Evolutionary conservation across 2,113 vertebrate species (phyloP).

Genomic region (Crotalus viridis): DNA sequence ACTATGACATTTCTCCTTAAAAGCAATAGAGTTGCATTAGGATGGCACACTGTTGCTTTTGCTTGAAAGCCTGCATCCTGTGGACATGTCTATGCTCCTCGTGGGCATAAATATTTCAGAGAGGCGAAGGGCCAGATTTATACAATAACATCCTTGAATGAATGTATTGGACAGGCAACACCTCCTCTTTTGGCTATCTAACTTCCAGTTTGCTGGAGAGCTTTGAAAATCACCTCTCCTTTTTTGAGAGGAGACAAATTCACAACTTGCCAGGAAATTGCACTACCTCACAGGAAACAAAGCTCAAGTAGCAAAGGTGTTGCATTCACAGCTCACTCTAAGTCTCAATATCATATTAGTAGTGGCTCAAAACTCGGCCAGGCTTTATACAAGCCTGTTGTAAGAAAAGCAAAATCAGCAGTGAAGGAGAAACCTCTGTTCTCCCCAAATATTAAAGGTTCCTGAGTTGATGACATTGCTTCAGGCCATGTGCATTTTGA

Average conservation of each 20-base stretch:
- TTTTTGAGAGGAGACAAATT: background rate
- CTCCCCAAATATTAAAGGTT: background rate
- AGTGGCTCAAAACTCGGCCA: background rate
- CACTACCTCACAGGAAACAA: background rate
- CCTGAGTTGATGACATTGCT: background rate
- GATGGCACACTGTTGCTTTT: background rate
- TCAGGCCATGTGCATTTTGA: background rate
- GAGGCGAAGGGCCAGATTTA: background rate
- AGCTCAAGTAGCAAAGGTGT: background rate
- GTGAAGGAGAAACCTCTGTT: background rate
- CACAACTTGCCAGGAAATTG: background rate
- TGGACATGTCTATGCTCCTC: no score
- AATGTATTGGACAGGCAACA: background rate
- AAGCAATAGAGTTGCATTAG: background rate
- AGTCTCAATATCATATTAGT: background rate
- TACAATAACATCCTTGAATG: background rate
- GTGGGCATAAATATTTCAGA: background rate
- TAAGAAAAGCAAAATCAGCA: background rate
- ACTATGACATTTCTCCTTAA: background rate
- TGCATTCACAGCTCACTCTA: background rate
- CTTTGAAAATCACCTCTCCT: background rate
- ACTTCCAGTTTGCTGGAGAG: background rate
- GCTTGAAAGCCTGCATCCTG: background rate
- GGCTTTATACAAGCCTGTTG: background rate
- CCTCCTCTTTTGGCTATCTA: background rate